Evolutionary conservation across 2,797 vertebrate species (phyloP).

Genomic region (Manis javanica): DNA sequence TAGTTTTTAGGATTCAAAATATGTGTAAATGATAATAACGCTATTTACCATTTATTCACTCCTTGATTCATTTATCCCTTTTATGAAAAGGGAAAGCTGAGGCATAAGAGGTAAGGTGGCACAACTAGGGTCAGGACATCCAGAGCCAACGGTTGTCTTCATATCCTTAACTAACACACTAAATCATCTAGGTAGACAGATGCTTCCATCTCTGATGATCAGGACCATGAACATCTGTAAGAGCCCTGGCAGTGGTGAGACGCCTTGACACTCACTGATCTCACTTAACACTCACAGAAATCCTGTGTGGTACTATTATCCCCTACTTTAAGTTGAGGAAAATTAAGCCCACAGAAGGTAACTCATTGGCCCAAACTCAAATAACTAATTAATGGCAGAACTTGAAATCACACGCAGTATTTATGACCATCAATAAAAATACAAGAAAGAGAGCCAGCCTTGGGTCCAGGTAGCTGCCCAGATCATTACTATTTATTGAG

Average conservation of each 20-base stretch:
- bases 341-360: neutral
- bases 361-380: neutral
- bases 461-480: neutral
- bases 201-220: neutral
- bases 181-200: neutral
- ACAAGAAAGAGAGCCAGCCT: neutral
- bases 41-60: neutral
- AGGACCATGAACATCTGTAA: too few species aligned
- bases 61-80: neutral
- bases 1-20: slow-evolving; percentile 34
- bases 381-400: neutral
- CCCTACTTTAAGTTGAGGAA: neutral
- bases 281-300: neutral
- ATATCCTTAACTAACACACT: neutral
- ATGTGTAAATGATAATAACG: neutral
- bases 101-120: neutral
- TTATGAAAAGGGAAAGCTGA: neutral
- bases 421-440: neutral
- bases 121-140: neutral
- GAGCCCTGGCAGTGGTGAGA: neutral
- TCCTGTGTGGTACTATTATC: neutral
- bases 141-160: neutral
- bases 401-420: neutral
- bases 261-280: neutral
- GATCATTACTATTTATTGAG: neutral